Evolutionary conservation across 2,888 invertebrate species (phyloP).

Genomic region (Cheilosia pagana): DNA sequence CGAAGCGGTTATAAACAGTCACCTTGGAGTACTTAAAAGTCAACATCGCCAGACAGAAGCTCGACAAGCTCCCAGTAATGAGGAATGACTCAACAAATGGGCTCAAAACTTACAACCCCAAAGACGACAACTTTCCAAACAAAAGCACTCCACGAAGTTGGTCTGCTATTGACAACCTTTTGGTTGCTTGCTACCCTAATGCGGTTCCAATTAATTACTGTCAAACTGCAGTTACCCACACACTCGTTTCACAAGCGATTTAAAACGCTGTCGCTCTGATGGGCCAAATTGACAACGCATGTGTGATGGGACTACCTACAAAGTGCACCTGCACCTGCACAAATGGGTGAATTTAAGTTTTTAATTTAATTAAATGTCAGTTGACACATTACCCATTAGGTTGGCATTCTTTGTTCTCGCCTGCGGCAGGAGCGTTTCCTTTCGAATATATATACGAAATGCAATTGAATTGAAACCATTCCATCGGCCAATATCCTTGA

Average conservation of each 20-base stretch:
- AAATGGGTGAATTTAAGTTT: constrained; percentile 12
- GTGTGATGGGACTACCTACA: too few relatives aligned
- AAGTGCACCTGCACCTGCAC: constrained; percentile 9
- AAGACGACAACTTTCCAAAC: too few relatives aligned
- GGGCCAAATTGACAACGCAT: constrained; percentile 22
- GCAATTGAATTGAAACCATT: constrained; percentile 40
- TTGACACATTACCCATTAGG: constrained; percentile 45
- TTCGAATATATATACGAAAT: constrained; percentile 11
- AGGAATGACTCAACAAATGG: too few relatives aligned
- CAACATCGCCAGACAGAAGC: too few relatives aligned
- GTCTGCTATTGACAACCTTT: background rate
- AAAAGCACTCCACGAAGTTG: background rate
- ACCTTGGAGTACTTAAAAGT: too few relatives aligned
- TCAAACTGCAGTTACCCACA: background rate
- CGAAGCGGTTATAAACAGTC: too few relatives aligned
- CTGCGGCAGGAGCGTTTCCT: constrained; percentile 2
- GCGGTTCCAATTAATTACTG: background rate
- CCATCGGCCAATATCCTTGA: constrained; percentile 47
- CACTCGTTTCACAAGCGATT: background rate
- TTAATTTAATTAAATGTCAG: constrained; percentile 55
- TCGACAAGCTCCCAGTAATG: too few relatives aligned
- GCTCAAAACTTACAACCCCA: too few relatives aligned
- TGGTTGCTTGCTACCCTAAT: background rate
- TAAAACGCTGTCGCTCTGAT: background rate
- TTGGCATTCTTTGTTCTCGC: constrained; percentile 27